Evolutionary conservation across 2,113 vertebrate genomes (phyloP).

Genomic region (Cnemophilus loriae): DNA sequence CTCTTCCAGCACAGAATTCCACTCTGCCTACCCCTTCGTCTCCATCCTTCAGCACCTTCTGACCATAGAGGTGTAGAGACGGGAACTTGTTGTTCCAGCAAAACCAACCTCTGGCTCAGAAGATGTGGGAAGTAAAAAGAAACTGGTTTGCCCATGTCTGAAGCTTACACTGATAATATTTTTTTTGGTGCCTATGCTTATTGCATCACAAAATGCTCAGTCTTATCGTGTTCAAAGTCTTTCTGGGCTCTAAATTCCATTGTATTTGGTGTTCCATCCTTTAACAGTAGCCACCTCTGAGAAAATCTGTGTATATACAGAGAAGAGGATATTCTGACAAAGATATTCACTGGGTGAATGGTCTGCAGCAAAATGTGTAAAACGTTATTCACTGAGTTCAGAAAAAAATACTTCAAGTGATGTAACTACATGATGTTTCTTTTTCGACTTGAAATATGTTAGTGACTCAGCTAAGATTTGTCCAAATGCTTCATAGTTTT

Average conservation of each 20-base stretch:
- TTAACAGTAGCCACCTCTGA: not conserved
- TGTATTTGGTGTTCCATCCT: not conserved
- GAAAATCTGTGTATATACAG: not conserved
- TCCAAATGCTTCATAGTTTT: not conserved
- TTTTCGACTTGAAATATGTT: not conserved
- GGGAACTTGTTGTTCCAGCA: not conserved
- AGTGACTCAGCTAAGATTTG: not conserved
- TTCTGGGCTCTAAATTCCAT: not conserved
- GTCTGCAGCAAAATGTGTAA: not conserved
- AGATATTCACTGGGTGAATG: not conserved
- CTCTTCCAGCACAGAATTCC: not conserved
- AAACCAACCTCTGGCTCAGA: not conserved
- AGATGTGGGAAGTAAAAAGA: not conserved
- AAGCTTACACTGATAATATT: not conserved
- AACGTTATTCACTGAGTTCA: not conserved
- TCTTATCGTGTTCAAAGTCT: not conserved
- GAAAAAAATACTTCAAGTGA: not conserved
- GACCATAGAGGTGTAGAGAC: not conserved
- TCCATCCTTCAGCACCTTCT: not conserved
- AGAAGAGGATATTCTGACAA: not conserved
- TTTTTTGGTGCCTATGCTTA: not conserved
- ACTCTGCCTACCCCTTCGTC: fast-evolving
- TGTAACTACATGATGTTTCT: not conserved
- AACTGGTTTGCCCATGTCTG: not conserved
- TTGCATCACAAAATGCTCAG: not conserved